phyloP scores from a whole-genome alignment of 2,113 vertebrate species.

The Salvelinus sp. region DNA sequence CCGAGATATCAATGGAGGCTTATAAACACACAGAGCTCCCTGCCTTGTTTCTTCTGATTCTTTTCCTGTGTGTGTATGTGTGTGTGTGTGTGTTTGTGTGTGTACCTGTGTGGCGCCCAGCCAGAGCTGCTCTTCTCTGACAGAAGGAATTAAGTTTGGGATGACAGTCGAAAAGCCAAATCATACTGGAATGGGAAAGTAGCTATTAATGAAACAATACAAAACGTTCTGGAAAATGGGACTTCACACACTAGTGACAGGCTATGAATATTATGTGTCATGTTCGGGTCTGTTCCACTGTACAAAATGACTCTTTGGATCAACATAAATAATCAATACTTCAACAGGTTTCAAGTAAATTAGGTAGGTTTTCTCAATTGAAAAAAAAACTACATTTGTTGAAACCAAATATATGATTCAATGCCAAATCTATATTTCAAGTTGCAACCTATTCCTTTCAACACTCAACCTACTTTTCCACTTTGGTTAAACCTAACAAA shows the following conservation, averaged over 20 bases:
- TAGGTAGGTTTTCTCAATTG: too few relatives aligned
- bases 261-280: conserved; percentile 53
- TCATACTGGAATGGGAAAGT: conserved; percentile 35
- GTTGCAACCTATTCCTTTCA: too few relatives aligned
- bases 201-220: conserved; percentile 47
- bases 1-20: conserved; percentile 14
- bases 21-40: conserved; percentile 3
- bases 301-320: too few relatives aligned
- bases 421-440: too few relatives aligned
- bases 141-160: conserved; percentile 48
- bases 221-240: conserved; percentile 24
- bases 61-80: not conserved
- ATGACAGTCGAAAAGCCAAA: conserved; percentile 53
- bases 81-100: not conserved
- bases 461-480: too few relatives aligned
- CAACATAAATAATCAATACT: too few relatives aligned
- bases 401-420: too few relatives aligned
- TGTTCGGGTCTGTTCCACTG: conserved; percentile 22
- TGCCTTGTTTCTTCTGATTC: conserved; percentile 3
- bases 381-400: too few relatives aligned
- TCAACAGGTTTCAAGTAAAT: too few relatives aligned
- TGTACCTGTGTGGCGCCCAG: too few relatives aligned
- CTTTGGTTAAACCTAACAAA: too few relatives aligned
- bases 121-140: conserved; percentile 27
- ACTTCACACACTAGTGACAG: conserved; percentile 19